Base-by-base conservation (phyloP, 2,888 invertebrate genomes). In the Watsonalla cultraria region DNA sequence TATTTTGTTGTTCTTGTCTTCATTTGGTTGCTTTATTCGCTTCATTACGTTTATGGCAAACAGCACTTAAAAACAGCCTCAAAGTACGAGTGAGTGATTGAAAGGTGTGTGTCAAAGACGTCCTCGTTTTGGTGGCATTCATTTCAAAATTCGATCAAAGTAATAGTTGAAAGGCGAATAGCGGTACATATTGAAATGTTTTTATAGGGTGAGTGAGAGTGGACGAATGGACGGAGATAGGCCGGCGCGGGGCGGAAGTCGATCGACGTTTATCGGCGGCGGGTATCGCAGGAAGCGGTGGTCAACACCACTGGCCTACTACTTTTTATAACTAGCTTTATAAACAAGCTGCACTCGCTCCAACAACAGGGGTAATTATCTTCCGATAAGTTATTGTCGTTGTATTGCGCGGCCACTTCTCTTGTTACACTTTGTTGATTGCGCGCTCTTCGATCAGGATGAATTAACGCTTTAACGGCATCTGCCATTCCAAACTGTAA, bases 271-370 rank as follows among this genome's bases (percentile, higher is more conserved):
- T 86, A 84, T 84, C 86, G 71, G 51, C 55, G 60, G 56, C 55
- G 56, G 60, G 64, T 86, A 83, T 84, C 87, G 66, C 86, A 84
- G 87, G 87, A 87, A 82, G 70, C 70, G 64, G 80, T 76, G 80
- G 80, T 80, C 77, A 76, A 65, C 61, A 52, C 58, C 57, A 61
- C 59, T 57, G 59, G 63, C 61, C 72, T 67, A 66, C 66, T 60
- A 65, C 60, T 70, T 62, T 66, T 71, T 70, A 70, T 68, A 67
- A 68, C 69, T 65, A 69, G 68, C 70, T 63, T 59, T 57, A 61
- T 64, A 68, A 70, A 70, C 69, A 72, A 66, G 59, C 61, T 56
- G 52, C 53, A 49, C 42, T 42, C 42, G 9, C 9, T 37, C 37
- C 37, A 9, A 42, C 42, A 42, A 24, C 9, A 42, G 11, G 42